These are phyloP conservation scores for Taurulus bubalis DNA, from an alignment of 2,113 vertebrate genomes.

Conservation along the genomic window DNA sequence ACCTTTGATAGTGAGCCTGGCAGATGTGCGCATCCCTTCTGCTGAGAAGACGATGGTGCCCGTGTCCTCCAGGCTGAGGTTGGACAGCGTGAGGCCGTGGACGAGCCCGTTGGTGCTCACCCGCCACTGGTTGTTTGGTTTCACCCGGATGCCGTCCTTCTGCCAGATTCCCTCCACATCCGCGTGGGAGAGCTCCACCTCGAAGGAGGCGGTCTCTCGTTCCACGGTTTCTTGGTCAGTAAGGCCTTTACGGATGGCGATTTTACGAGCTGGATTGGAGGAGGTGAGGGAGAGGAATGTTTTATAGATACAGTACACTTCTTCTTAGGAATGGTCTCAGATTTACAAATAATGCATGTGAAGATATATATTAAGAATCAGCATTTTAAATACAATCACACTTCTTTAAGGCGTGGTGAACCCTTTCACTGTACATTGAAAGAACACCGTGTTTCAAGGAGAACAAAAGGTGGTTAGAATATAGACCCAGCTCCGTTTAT, in stretches of 20 bases:
- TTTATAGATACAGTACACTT: background rate
- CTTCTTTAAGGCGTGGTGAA: background rate
- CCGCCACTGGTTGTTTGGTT: constrained; percentile 84
- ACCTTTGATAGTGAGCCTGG: constrained; percentile 89
- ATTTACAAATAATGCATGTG: background rate
- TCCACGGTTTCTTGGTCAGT: constrained; percentile 87
- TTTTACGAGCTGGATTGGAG: constrained; percentile 85
- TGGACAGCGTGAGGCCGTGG: constrained; percentile 88
- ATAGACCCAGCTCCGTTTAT: constrained; percentile 47
- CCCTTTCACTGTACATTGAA: background rate
- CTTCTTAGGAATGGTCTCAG: background rate
- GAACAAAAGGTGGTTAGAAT: constrained; percentile 35
- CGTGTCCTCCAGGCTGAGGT: constrained; percentile 88
- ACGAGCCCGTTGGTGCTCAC: constrained; percentile 83
- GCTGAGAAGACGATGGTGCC: constrained; percentile 89
- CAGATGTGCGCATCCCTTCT: constrained; percentile 86
- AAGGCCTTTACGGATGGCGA: constrained; percentile 84
- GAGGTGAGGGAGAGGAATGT: constrained; percentile 13
- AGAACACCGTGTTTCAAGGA: constrained; percentile 31
- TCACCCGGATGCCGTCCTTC: constrained; percentile 89
- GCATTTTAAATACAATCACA: background rate
- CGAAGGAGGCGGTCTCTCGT: constrained; percentile 89
- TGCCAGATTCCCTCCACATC: constrained; percentile 90
- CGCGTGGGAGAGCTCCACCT: constrained; percentile 91
- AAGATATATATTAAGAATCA: background rate